Evolutionary conservation across 2,113 vertebrate genomes (phyloP).

Genomic region (Heterochromis multidens): DNA sequence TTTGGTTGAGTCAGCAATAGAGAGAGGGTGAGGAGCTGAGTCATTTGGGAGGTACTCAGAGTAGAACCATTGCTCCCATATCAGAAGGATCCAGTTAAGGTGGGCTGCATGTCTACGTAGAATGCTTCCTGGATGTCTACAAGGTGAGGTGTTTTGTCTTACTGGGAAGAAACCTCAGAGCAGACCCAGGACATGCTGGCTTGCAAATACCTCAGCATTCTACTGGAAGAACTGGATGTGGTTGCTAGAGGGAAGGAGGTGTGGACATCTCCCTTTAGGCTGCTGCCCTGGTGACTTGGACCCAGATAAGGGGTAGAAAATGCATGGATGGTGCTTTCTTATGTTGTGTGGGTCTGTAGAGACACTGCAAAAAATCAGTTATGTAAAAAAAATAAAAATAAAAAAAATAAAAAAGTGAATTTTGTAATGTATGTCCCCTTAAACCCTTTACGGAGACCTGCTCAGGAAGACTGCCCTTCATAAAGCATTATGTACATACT

Average conservation of each 20-base stretch:
- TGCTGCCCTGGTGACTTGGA: accelerated
- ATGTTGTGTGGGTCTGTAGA: too few species aligned
- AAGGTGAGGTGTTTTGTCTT: background rate
- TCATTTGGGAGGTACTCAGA: too few species aligned
- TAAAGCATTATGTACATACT: background rate
- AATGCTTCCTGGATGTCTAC: background rate
- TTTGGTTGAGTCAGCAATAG: too few species aligned
- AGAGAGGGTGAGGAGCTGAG: too few species aligned
- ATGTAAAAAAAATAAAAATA: background rate
- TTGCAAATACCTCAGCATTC: background rate
- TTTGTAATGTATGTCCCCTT: background rate
- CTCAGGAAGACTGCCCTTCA: background rate
- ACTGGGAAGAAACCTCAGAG: background rate
- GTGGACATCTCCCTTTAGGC: background rate
- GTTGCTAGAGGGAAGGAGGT: background rate
- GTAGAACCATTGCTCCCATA: too few species aligned
- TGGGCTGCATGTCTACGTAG: background rate
- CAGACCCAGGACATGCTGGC: background rate
- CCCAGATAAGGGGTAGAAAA: background rate
- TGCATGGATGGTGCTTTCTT: background rate
- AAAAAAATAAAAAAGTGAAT: background rate
- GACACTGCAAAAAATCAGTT: background rate
- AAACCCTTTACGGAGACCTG: background rate
- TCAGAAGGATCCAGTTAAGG: background rate
- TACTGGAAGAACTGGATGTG: background rate